Percentiles rank a stretch among this genome's conserved stretches.
Conservation (phyloP, 2,797 vertebrate species). For the Molossus molossus region DNA sequence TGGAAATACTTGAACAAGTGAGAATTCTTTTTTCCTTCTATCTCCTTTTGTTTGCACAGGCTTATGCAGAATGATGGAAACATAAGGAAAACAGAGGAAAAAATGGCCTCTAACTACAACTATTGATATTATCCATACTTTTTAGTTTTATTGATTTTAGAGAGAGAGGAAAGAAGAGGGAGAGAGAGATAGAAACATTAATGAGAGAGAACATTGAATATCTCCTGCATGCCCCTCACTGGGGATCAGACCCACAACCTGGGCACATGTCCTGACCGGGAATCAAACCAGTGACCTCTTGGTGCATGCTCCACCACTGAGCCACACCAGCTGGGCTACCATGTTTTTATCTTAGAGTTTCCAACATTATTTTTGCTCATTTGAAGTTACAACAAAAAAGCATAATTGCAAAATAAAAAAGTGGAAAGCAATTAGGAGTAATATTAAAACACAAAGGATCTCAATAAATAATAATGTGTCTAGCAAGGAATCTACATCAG, state of each 20-base stretch:
- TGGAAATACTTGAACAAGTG: constrained; percentile 21
- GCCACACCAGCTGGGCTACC: not conserved
- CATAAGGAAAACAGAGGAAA: constrained; percentile 18
- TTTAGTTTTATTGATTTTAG: not conserved
- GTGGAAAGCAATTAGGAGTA: not conserved
- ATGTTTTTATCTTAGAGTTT: constrained; percentile 26
- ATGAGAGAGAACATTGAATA: too few relatives aligned
- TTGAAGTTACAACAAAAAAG: constrained; percentile 33
- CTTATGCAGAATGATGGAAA: not conserved
- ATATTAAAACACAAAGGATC: constrained; percentile 18
- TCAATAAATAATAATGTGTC: not conserved
- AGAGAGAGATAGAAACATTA: too few relatives aligned
- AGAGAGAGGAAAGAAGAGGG: too few relatives aligned
- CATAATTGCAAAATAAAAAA: not conserved
- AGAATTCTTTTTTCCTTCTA: not conserved
- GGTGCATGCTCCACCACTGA: too few relatives aligned
- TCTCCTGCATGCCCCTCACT: too few relatives aligned
- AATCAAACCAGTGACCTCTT: too few relatives aligned
- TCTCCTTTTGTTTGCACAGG: not conserved
- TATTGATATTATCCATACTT: not conserved
- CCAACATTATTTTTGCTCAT: constrained; percentile 24
- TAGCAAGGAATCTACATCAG: not conserved
- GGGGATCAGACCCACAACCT: too few relatives aligned
- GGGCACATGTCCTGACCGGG: too few relatives aligned
- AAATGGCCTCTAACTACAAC: not conserved